Evolutionary conservation across 2,113 vertebrate species (phyloP).

Genomic region (Empidonax traillii): DNA sequence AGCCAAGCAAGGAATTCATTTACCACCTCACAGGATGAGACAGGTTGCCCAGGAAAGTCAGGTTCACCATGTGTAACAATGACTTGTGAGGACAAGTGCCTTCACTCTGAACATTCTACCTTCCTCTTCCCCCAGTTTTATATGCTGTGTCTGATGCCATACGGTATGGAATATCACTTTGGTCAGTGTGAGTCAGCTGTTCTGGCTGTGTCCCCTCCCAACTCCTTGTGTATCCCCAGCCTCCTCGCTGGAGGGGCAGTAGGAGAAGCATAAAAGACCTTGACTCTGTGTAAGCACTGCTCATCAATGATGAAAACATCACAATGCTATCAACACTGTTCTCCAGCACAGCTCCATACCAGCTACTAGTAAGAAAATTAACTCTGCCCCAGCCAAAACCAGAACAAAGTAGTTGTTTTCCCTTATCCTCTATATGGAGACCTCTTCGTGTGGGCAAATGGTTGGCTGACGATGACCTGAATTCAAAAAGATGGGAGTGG

Average conservation of each 20-base stretch:
- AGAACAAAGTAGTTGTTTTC: not conserved
- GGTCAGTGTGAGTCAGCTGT: not conserved
- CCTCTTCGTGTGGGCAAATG: not conserved
- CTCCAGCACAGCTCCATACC: not conserved
- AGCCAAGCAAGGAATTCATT: not conserved
- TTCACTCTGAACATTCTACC: rapidly evolving
- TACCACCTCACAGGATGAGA: not conserved
- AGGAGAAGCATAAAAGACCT: not conserved
- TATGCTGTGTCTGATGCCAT: not conserved
- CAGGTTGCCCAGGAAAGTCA: not conserved
- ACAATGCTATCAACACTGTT: not conserved
- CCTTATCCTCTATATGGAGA: not conserved
- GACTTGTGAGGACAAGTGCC: not conserved
- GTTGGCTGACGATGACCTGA: rapidly evolving
- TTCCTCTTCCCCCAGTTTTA: not conserved
- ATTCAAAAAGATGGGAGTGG: not conserved
- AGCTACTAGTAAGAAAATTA: not conserved
- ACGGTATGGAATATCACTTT: not conserved
- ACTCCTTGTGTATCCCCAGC: not conserved
- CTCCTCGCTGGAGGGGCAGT: rapidly evolving
- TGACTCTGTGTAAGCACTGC: not conserved
- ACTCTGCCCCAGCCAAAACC: not conserved
- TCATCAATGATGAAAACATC: not conserved
- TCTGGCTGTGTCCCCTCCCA: not conserved
- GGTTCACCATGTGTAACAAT: rapidly evolving